phyloP scores from a whole-genome alignment of 2,797 vertebrate species.

The Gymnopithys bicolor region DNA sequence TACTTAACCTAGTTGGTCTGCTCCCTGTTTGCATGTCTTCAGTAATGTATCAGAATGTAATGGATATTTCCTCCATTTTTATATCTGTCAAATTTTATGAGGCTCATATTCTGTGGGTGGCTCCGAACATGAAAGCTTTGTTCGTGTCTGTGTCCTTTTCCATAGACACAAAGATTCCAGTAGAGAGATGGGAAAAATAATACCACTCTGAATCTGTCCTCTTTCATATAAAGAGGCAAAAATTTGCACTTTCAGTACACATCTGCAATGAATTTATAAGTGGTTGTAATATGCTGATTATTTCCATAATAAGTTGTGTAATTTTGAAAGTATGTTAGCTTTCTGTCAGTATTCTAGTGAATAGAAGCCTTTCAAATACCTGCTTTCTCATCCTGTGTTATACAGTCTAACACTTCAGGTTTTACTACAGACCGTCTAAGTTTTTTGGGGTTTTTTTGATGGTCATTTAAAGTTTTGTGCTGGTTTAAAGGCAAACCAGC shows the following conservation, averaged over 20 bases:
- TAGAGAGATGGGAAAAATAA: background rate
- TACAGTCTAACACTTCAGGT: background rate
- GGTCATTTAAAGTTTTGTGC: background rate
- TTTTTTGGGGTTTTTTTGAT: background rate
- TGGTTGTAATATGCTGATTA: background rate
- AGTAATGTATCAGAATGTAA: conserved; percentile 21
- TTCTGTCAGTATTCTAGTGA: background rate
- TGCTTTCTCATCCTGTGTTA: background rate
- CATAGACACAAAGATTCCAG: background rate
- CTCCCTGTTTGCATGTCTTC: background rate
- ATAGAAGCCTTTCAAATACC: background rate
- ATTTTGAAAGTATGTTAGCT: background rate
- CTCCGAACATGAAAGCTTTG: conserved; percentile 4
- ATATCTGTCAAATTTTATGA: conserved; percentile 22
- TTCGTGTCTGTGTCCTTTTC: background rate
- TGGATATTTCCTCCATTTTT: conserved; percentile 41
- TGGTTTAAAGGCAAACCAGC: no score
- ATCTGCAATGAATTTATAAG: background rate
- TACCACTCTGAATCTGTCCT: background rate
- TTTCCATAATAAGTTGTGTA: background rate
- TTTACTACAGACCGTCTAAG: background rate
- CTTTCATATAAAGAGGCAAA: background rate
- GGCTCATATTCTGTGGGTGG: background rate
- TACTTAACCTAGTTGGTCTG: conserved; percentile 54
- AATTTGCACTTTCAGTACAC: background rate